Conservation (phyloP, 2,113 vertebrate genomes). For the Synodontis membranacea region DNA sequence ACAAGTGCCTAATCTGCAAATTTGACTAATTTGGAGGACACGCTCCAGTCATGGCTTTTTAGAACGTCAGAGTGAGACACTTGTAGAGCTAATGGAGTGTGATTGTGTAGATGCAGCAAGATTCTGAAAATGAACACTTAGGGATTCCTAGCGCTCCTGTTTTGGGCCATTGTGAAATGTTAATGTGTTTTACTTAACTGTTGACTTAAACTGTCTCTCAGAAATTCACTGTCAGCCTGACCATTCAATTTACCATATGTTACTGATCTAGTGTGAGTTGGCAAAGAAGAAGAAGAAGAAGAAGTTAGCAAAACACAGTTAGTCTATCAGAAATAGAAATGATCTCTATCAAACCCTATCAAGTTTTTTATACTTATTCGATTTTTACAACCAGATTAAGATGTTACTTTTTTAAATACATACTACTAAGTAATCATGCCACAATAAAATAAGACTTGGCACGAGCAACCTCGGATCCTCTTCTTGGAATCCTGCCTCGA, state of each 20-base stretch:
- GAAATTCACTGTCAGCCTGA: background rate
- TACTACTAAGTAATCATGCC: background rate
- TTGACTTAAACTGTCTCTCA: background rate
- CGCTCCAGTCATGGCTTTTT: constrained; percentile 15
- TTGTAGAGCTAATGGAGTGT: constrained; percentile 26
- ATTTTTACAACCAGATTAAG: background rate
- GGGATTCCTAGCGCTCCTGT: background rate
- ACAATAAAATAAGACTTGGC: background rate
- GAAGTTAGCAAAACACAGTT: background rate
- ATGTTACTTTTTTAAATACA: background rate
- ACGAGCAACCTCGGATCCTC: background rate
- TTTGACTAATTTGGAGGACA: constrained; percentile 41
- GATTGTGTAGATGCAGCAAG: background rate
- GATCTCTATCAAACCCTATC: background rate
- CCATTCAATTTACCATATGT: background rate
- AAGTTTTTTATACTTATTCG: background rate
- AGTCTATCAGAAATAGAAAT: background rate
- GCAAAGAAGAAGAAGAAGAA: background rate
- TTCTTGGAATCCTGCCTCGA: constrained; percentile 1
- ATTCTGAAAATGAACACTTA: background rate
- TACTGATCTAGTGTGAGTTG: background rate
- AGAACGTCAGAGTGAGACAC: constrained; percentile 22
- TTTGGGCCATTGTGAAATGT: background rate
- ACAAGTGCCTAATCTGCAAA: constrained; percentile 27
- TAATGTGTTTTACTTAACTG: background rate